Evolutionary conservation across 2,888 invertebrate species (phyloP), one percentile per base, ranked within the genome.

Genomic region (Globia sparganii): DNA sequence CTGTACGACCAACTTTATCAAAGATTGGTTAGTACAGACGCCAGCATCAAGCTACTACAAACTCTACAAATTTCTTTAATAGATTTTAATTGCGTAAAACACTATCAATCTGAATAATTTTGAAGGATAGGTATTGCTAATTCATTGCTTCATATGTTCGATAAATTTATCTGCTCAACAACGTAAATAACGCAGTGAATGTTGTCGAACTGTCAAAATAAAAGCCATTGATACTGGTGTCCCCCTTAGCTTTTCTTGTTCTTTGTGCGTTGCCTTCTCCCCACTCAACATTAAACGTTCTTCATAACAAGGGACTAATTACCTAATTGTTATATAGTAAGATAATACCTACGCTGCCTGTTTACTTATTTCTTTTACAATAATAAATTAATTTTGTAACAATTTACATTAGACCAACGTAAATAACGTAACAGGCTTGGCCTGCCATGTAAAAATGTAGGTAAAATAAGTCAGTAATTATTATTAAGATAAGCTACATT

Each of bases 391-490:
- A 34, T 49, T 59, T 37, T 40, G 31, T 49, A 62, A n/a, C 21
- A 31, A 62, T 75, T 75, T 75, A 61, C 68, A 58, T 34, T 13
- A 4, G 18, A 37, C 11, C 1, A 58, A 37, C 0, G 43, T 11
- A 46, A 59, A 74, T 28, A 74, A 46, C 18, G 15, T 46, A 46
- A 6, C 37, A 46, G 11, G 9, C 46, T 21, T 59, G 28, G 25
- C 34, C 62, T 43, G n/a, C 58, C 78, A 40, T 59, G 21, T 77
- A 11, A 40, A 21, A 21, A 79, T 37, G 28, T 72, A 46, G 25
- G 25, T 34, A 46, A 43, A 15, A 28, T 78, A 31, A 49, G n/a
- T 58, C 25, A 31, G 6, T 11, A 37, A 72, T 53, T 59, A 75
- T 13, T 61, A 76, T 53, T 61, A 18, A 31, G 37, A 9, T 58